These are phyloP conservation scores for Cladopsammia gracilis DNA, from an alignment of 64 coral and sea anemone genomes.

Conservation along the genomic window DNA sequence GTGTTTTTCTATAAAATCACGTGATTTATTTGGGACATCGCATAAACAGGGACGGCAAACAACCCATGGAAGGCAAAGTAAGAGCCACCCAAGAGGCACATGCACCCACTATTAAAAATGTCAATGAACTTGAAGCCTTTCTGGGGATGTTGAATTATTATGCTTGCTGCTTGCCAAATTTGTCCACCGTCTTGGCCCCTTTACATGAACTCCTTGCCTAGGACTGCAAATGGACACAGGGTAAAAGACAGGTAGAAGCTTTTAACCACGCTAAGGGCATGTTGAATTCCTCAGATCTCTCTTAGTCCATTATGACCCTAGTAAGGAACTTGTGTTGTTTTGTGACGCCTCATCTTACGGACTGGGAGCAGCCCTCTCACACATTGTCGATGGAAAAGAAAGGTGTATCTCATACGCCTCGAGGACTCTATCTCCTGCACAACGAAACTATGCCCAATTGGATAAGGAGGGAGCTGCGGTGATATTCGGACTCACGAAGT, in stretches of 20 bases:
- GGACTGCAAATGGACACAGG: slow-evolving; percentile 13
- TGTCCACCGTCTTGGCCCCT: slow-evolving; percentile 33
- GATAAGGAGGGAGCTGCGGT: slow-evolving; percentile 8
- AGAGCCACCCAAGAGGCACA: not conserved
- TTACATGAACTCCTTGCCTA: slow-evolving; percentile 6
- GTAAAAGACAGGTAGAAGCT: slow-evolving; percentile 20
- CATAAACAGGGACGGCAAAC: slow-evolving; percentile 15
- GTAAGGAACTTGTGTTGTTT: not conserved
- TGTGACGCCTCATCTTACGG: slow-evolving; percentile 28
- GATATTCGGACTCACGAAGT: slow-evolving; percentile 20
- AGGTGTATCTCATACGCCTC: slow-evolving; percentile 8
- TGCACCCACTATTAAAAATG: slow-evolving; percentile 20
- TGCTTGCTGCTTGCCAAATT: slow-evolving; percentile 16
- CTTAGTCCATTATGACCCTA: slow-evolving; percentile 8
- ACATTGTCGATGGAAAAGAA: not conserved
- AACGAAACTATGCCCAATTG: slow-evolving; percentile 19
- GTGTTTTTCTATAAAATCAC: not conserved
- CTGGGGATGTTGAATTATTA: slow-evolving; percentile 40
- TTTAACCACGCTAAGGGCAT: slow-evolving; percentile 21
- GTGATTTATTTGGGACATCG: not conserved
- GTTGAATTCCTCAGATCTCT: slow-evolving; percentile 7
- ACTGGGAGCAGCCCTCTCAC: not conserved
- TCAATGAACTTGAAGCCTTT: slow-evolving; percentile 6
- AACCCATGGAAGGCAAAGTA: slow-evolving; percentile 38
- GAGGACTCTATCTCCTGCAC: not conserved